Percentiles rank a stretch among this genome's conserved stretches.
Conservation (phyloP, 2,888 invertebrate species). For the Phaedon cochleariae region DNA sequence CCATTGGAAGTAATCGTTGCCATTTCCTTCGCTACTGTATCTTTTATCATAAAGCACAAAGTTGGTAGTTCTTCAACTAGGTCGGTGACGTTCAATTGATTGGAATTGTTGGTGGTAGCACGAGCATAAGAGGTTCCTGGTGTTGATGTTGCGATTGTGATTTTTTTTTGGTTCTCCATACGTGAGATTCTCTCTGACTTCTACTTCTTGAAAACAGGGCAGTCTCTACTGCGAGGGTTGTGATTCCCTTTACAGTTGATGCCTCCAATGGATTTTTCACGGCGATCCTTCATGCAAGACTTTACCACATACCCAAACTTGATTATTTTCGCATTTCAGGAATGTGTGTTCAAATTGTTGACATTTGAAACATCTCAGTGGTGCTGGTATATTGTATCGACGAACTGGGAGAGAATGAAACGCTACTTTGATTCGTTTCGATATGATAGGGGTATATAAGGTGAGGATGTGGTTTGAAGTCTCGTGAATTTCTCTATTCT, state of each 20-base stretch:
- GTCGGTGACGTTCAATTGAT: background rate
- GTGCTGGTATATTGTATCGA: constrained; percentile 3
- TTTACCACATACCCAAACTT: constrained; percentile 26
- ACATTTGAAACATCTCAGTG: constrained; percentile 30
- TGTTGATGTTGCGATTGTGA: constrained; percentile 34
- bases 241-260: constrained; percentile 23
- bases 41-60: background rate
- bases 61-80: background rate
- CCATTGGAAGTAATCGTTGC: background rate
- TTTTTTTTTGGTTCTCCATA: constrained; percentile 42
- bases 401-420: background rate
- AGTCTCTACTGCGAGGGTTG: constrained; percentile 13
- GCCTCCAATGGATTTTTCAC: constrained; percentile 3
- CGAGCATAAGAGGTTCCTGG: background rate
- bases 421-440: constrained; percentile 4
- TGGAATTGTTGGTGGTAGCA: background rate
- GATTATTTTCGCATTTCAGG: constrained; percentile 7
- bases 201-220: constrained; percentile 22
- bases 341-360: constrained; percentile 30
- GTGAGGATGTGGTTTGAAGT: constrained; percentile 6
- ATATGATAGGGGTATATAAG: background rate
- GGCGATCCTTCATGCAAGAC: constrained; percentile 17
- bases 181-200: constrained; percentile 3
- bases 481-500: background rate
- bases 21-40: no score